phyloP scores from a whole-genome alignment of 2,113 vertebrate species.

The Phrynocephalus versicolor region DNA sequence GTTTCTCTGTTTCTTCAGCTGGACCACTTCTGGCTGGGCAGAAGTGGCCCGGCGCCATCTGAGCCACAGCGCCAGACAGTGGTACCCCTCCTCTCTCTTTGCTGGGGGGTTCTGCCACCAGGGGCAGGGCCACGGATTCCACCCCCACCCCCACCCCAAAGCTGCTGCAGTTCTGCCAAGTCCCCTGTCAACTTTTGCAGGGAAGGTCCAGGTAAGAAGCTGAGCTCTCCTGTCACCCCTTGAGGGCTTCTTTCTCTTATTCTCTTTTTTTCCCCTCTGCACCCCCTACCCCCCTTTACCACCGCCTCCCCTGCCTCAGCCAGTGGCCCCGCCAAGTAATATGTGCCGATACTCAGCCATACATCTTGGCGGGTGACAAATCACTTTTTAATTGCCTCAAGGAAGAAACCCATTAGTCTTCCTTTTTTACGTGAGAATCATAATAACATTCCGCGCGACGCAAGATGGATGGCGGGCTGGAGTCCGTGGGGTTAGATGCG shows the following conservation, averaged over 20 bases:
- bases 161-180: background rate
- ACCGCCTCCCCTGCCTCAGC: background rate
- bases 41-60: too few species aligned
- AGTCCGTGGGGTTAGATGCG: background rate
- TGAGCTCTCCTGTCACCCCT: background rate
- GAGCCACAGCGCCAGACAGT: too few species aligned
- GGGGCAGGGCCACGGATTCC: too few species aligned
- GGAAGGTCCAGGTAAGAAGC: background rate
- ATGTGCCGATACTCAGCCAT: conserved; percentile 67
- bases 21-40: too few species aligned
- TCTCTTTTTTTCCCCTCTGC: too few species aligned
- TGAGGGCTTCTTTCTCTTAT: background rate
- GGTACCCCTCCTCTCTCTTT: too few species aligned
- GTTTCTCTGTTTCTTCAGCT: too few species aligned
- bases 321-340: conserved; percentile 26
- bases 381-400: conserved; percentile 92
- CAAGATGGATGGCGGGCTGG: background rate
- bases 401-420: conserved; percentile 88
- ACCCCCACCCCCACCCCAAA: too few species aligned
- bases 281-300: background rate
- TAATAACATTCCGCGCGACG: conserved; percentile 71
- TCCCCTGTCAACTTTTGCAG: too few species aligned
- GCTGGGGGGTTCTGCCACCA: too few species aligned
- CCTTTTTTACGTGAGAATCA: conserved; percentile 75
- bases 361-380: conserved; percentile 84